Base-by-base conservation (phyloP, 2,113 vertebrate genomes). In the Falco punctatus region DNA sequence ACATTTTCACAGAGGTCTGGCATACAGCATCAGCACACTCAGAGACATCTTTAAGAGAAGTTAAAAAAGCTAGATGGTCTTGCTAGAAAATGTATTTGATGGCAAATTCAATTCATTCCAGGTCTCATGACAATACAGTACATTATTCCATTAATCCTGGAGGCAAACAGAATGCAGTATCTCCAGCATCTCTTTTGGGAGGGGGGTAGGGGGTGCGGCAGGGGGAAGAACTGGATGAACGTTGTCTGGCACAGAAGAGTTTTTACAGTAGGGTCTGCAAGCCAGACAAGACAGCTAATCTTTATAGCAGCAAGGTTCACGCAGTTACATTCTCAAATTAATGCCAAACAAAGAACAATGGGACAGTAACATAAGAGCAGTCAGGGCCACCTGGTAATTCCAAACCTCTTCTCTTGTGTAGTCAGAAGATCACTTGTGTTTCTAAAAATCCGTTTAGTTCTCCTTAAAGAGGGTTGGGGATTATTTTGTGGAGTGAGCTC, bases 261-360 rank as follows among this genome's bases (percentile, higher is more conserved):
- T 73, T 66, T 67, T 85, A 89, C 69, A 86, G 51, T 21, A 97
- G 74, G 61, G 44, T 61, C 73, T 94, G 71, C 73, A 93, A 88
- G 48, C 35, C 81, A 65, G 78, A 81, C 70, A 38, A 49, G 57
- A 67, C 24, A 69, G 81, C 70, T 81, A 32, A 75, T 78, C 55
- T 46, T 81, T 32, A 74, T 3, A 96, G 75, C 67, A 94, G 80
- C 82, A 81, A 90, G 48, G 38, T 85, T 95, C 67, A 74, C 90
- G 71, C 64, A 64, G 46, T 82, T 93, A 38, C 61, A 75, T 46
- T 81, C 90, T 87, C 42, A 78, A 88, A 93, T 46, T n/a, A 86
- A 93, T 15, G 77, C 38, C 77, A 92, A 65, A 80, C 23, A 80
- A 70, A 55, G 72, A 86, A 86, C 5, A 32, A 88, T 11, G 46